Base-by-base conservation (phyloP, 2,797 vertebrate genomes). In the Esox lucius region DNA sequence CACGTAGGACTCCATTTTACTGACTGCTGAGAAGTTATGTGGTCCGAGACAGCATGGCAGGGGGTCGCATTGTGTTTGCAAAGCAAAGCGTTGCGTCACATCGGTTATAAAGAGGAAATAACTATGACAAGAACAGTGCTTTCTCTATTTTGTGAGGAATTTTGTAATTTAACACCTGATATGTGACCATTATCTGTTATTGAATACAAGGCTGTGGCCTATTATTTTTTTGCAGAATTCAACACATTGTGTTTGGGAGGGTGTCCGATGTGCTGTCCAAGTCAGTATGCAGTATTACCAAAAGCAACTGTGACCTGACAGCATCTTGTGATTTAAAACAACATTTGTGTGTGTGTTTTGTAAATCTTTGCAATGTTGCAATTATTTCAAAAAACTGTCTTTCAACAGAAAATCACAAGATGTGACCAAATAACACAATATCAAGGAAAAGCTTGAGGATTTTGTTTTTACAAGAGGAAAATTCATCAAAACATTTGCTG, bases 91-190 rank as follows among this genome's bases (percentile, higher is more conserved):
- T 91, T 80, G 84, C 77, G 80, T 91, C 90, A 91, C 89, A 91
- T 68, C 68, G 92, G 91, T 93, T 86, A 90, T 81, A 91, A 91
- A 91, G 91, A 91, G 89, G 89, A 91, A 90, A 70, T 76, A 24
- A 24, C 61, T 64, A 13, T 28, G 61, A 64, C 61, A 28, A 64
- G 61, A 64, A 31, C 61, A 64, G 61, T 15, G 61, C 26, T 62
- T 28, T 62, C 24, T 16, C 24, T 16, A 24, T 28, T 62, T 24
- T 13, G 4, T 13, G 15, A 62, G 22, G 12, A 28, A 64, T 28
- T 15, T 1, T 5, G 9, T 28, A 31, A 26, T 16, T 31, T 64
- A 13, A 64, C 26, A 64, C 15, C 61, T 16, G 26, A 24, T 26
- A 26, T 13, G 61, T 28, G 13, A 16, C 61, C 26, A 28, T 24